Percentiles rank a stretch among this genome's conserved stretches.
These are phyloP conservation scores for Scylla paramamosain DNA, from an alignment of 1,140 invertebrate genomes.

Conservation along the genomic window DNA sequence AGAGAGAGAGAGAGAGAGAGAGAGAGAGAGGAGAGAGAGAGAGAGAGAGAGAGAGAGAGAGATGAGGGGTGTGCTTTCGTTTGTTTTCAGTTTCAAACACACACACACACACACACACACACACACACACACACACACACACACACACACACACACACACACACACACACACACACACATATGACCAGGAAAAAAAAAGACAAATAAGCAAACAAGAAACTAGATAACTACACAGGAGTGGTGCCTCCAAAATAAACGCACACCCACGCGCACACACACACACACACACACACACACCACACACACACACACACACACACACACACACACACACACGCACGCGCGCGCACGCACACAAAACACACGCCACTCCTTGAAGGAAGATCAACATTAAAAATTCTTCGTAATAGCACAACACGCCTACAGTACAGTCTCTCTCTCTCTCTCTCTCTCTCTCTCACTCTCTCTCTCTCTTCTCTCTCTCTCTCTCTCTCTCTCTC, in stretches of 20 bases:
- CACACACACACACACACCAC: neutral
- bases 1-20: too few species aligned
- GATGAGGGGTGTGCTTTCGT: neutral
- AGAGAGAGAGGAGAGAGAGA: too few species aligned
- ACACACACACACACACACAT: too few species aligned
- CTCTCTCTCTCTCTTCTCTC: slow-evolving; percentile 20
- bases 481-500: slow-evolving; percentile 8
- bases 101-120: too few species aligned
- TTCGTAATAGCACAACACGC: neutral
- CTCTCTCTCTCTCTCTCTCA: slow-evolving; percentile 10
- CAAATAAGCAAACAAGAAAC: neutral
- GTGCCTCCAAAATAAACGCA: neutral
- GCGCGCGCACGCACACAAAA: neutral
- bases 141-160: too few species aligned
- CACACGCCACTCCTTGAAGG: neutral
- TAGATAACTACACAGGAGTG: neutral
- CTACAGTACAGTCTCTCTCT: neutral
- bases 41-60: too few species aligned
- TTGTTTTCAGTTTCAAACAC: neutral
- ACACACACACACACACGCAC: too few species aligned
- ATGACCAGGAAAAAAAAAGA: neutral
- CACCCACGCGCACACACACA: neutral
- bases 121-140: too few species aligned
- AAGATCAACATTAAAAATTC: neutral
- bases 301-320: neutral